These are phyloP conservation scores for Drosophila melanosoma DNA, from an alignment of 2,888 invertebrate species.

Conservation along the genomic window DNA sequence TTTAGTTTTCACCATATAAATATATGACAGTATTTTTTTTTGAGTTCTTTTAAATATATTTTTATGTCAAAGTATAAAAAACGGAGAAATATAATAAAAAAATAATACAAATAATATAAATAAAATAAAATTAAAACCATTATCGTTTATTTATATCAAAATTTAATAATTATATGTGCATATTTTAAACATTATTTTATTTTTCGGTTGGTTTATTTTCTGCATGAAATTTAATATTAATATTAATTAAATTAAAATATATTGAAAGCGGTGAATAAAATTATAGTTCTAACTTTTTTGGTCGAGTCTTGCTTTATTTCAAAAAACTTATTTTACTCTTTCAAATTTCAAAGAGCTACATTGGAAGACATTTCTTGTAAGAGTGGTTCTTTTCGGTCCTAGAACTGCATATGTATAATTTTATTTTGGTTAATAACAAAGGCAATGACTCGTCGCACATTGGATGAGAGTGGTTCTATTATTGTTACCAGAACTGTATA, in stretches of 20 bases:
- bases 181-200: background rate
- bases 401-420: background rate
- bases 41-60: background rate
- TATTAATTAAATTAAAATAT: background rate
- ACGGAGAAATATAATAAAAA: background rate
- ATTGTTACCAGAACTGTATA: background rate
- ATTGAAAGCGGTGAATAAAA: background rate
- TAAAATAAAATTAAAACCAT: background rate
- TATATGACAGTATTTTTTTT: background rate
- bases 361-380: fast-evolving
- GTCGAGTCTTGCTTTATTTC: background rate
- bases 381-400: background rate
- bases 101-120: background rate
- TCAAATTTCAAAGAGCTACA: background rate
- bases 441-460: slow-evolving; percentile 42
- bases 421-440: slow-evolving; percentile 24
- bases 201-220: too few species aligned
- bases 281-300: background rate
- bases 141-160: background rate
- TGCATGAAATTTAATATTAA: background rate
- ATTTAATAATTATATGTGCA: background rate
- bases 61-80: background rate
- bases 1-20: background rate
- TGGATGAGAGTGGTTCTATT: too few species aligned
- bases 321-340: background rate